These are phyloP conservation scores for Grantiella picta DNA, from an alignment of 2,113 vertebrate species.

Conservation along the genomic window DNA sequence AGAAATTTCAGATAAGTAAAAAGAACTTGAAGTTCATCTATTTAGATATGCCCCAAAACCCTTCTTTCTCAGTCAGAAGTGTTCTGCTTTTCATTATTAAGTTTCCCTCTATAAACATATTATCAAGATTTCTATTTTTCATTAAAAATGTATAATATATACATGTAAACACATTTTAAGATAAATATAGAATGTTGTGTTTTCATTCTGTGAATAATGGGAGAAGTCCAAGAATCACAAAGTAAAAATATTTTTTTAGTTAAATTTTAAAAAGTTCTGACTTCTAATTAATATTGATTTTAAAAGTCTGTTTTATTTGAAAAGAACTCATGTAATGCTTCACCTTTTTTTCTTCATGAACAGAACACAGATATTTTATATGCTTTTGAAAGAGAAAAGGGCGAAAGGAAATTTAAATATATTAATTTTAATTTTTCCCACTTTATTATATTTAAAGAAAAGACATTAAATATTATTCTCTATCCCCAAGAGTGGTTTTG, in stretches of 20 bases:
- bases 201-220: neutral
- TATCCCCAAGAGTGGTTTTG: neutral
- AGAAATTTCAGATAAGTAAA: neutral
- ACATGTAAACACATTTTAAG: neutral
- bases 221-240: neutral
- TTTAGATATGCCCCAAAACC: neutral
- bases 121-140: neutral
- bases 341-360: neutral
- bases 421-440: neutral
- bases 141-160: neutral
- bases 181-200: neutral
- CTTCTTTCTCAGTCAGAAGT: neutral
- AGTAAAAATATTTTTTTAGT: neutral
- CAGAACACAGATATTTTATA: neutral
- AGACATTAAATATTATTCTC: neutral
- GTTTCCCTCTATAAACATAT: neutral
- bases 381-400: neutral
- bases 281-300: neutral
- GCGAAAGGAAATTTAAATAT: neutral
- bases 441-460: neutral
- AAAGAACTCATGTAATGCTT: neutral
- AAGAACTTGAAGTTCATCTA: neutral
- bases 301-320: neutral
- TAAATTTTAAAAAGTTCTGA: neutral
- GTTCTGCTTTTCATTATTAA: neutral